Percentiles rank a stretch among this genome's conserved stretches.
phyloP scores from a whole-genome alignment of 35 echinoderm and acorn worm genomes.

The Apostichopus japonicus region DNA sequence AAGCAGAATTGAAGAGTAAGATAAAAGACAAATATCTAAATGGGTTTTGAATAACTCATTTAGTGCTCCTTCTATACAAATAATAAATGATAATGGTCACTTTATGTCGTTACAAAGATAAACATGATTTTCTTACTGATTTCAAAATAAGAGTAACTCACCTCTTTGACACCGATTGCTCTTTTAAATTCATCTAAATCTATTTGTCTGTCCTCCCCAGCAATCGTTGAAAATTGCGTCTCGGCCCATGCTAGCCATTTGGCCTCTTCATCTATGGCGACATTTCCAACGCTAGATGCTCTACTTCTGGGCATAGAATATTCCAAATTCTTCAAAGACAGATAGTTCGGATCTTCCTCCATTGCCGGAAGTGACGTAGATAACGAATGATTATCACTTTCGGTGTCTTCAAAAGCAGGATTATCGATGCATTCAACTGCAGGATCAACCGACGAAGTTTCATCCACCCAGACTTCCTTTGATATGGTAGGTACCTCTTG shows the following conservation, averaged over 20 bases:
- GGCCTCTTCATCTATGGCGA: conserved; percentile 70
- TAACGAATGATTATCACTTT: conserved; percentile 1
- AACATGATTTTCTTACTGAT: no score
- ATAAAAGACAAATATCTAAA: no score
- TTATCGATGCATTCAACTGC: conserved; percentile 44
- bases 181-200: conserved; percentile 95
- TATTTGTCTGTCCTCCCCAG: conserved; percentile 93
- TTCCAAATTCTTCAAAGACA: conserved; percentile 50
- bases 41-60: no score
- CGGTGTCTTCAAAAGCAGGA: conserved; percentile 27
- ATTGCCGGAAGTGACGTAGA: background rate
- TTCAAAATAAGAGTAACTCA: conserved; percentile 21
- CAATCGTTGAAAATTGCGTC: conserved; percentile 91
- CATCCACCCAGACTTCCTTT: background rate
- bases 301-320: conserved; percentile 62
- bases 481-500: background rate
- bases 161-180: conserved; percentile 92
- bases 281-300: conserved; percentile 30
- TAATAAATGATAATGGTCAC: no score
- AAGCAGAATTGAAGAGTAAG: no score
- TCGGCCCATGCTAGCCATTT: conserved; percentile 93
- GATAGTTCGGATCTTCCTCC: conserved; percentile 55
- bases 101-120: no score
- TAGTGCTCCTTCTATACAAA: no score
- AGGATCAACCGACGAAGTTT: background rate